Base-by-base conservation (phyloP, 1,140 invertebrate species). In the Hyles vespertilio region DNA sequence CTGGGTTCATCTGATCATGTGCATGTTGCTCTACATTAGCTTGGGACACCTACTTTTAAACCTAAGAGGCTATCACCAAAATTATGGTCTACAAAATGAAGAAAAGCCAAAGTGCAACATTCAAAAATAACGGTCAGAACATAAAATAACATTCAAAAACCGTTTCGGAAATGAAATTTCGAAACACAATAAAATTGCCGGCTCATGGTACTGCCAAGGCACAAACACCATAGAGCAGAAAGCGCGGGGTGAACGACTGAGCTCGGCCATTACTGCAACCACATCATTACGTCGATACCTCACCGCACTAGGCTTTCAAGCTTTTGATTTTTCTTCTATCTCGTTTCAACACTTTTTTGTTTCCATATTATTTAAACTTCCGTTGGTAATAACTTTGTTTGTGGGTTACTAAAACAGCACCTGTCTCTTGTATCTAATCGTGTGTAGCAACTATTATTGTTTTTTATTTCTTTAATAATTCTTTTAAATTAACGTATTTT, bases 181-280 rank as follows among this genome's bases (percentile, higher is more conserved):
- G 36, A 40, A 40, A 40, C 36, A 40, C 22, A 22, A 22, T 22
- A 22, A 40, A 40, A 40, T 40, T 40, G 36, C 36, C 36, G 36
- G 36, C 36, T 40, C 36, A 40, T 40, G 36, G 36, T 40, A 40
- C 1, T 40, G 36, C 5, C 34, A n/a, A 8, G 50, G 33, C 32
- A 51, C 50, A 9, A 34, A 12, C 50, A 51, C 55, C 58, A 65
- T 65, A 52, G 63, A 65, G 49, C 51, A 12, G 49, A 61, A 49
- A 52, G 44, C 49, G 61, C 65, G 70, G 69, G 81, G 77, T 81
- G 74, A 81, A 84, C 70, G 78, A 78, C 75, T 73, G 63, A 50
- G 56, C 11, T 33, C 59, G 50, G 67, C 61, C 69, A 77, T 81
- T 77, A 79, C 66, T 50, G 51, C 76, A 60, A 81, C 76, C 80